A percentile compares a stretch with the other conserved stretches of the same genome.
phyloP scores from a whole-genome alignment of 2,113 vertebrate genomes.

The Phrynosoma blainvillii region DNA sequence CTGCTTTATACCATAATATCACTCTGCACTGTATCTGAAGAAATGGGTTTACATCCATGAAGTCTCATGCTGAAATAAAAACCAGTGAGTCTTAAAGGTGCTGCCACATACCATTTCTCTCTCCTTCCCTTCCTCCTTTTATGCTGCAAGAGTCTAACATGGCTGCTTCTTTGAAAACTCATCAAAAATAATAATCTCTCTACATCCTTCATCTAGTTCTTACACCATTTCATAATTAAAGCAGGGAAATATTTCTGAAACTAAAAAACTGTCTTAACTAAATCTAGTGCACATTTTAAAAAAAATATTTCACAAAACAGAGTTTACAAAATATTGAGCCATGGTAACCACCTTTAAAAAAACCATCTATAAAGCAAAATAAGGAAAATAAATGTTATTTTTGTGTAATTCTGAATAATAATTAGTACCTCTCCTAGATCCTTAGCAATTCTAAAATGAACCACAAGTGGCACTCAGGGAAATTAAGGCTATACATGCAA shows the following conservation, averaged over 20 bases:
- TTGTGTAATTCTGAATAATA: constrained; percentile 5
- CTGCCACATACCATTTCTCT: no score
- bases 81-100: no score
- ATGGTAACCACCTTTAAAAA: not conserved
- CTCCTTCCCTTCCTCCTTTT: no score
- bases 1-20: no score
- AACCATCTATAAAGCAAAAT: not conserved
- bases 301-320: not conserved
- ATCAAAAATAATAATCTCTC: no score
- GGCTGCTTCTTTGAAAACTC: no score
- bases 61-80: no score
- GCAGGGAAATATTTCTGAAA: not conserved
- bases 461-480: not conserved
- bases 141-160: no score
- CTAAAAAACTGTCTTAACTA: not conserved
- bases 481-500: not conserved
- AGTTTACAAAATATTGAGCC: not conserved
- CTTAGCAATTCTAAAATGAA: constrained; percentile 1
- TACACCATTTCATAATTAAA: no score
- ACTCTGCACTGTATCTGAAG: no score
- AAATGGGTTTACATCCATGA: no score
- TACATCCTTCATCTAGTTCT: no score
- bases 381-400: not conserved
- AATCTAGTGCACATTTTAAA: not conserved
- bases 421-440: not conserved